Base-by-base conservation (phyloP, 2,888 invertebrate species). In the Lamellibrachia columna region DNA sequence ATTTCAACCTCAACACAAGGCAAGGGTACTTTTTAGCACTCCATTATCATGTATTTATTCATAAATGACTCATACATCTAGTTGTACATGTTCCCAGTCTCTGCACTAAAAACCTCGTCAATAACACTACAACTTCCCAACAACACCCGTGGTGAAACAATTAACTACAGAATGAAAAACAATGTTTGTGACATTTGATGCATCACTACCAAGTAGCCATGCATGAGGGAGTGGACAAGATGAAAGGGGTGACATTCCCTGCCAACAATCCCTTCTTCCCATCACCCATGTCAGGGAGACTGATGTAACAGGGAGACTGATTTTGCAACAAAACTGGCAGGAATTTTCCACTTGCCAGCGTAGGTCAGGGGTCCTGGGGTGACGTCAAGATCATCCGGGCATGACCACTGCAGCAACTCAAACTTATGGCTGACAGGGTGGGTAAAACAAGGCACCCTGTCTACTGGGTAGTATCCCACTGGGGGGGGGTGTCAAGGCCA, bases 211-310 rank as follows among this genome's bases (percentile, higher is more conserved):
- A n/a, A 75, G 22, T 75, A n/a, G 75, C 75, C 22, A 22, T 22
- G 22, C 22, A 75, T 1, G 75, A 75, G 75, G 22, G 75, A 75
- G 75, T 75, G 75, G 15, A n/a, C 22, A 22, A 75, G 6, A 75
- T 75, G 15, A 75, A 75, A 75, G 75, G 22, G 75, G 6, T 75
- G 75, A 75, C 75, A 6, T 11, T 22, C 22, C 60, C 75, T 75
- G 75, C 75, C 75, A 75, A 75, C 75, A 75, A 75, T n/a, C 75
- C 60, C 75, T 75, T 22, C 75, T 75, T 75, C 75, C 75, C 22
- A 75, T 75, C 75, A 75, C 75, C n/a, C 22, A 15, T 75, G 75
- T 75, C 6, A 75, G 75, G 75, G 75, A 75, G 75, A 75, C 75
- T 75, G 75, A 75, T 75, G 75, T 75, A 15, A 6, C 75, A 75